phyloP scores from a whole-genome alignment of 2,113 vertebrate species.

The Mesembrinibis cayennensis region DNA sequence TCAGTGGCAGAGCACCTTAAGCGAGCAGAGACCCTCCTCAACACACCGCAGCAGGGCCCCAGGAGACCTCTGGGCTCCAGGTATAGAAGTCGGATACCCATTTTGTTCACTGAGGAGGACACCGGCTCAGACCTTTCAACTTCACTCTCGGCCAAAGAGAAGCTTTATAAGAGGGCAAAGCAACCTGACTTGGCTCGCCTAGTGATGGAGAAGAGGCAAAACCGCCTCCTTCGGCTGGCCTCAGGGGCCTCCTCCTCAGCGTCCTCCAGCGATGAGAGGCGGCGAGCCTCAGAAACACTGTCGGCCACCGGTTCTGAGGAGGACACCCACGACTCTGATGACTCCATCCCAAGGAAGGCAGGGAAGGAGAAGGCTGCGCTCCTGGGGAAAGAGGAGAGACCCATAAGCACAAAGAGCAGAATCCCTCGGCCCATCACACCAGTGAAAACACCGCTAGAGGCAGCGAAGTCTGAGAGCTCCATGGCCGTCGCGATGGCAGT shows the following conservation, averaged over 20 bases:
- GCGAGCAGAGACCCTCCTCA: neutral
- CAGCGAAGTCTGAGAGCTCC: neutral
- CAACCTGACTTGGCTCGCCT: conserved; percentile 85
- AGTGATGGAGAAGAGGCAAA: conserved; percentile 88
- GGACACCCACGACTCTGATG: conserved; percentile 85
- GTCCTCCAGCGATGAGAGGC: conserved; percentile 86
- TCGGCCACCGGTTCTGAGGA: conserved; percentile 91
- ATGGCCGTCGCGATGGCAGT: neutral
- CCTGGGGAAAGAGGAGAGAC: conserved; percentile 67
- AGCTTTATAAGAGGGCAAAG: conserved; percentile 75
- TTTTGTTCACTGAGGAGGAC: conserved; percentile 88
- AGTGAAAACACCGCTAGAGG: conserved; percentile 51
- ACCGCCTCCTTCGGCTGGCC: conserved; percentile 79
- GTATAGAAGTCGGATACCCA: conserved; percentile 87
- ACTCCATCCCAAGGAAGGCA: conserved; percentile 73
- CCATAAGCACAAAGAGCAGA: conserved; percentile 76
- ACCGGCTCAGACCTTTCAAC: conserved; percentile 84
- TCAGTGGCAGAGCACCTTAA: conserved; percentile 27
- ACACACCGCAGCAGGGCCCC: neutral
- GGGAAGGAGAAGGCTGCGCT: conserved; percentile 45
- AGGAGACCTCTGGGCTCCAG: conserved; percentile 45
- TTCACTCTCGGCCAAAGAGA: conserved; percentile 75
- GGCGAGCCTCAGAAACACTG: conserved; percentile 82
- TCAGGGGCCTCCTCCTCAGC: conserved; percentile 86
- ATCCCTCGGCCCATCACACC: conserved; percentile 86